A percentile compares a stretch with the other conserved stretches of the same genome.
Conservation (phyloP, 1,140 invertebrate species). For the Paracyclopina nana region DNA sequence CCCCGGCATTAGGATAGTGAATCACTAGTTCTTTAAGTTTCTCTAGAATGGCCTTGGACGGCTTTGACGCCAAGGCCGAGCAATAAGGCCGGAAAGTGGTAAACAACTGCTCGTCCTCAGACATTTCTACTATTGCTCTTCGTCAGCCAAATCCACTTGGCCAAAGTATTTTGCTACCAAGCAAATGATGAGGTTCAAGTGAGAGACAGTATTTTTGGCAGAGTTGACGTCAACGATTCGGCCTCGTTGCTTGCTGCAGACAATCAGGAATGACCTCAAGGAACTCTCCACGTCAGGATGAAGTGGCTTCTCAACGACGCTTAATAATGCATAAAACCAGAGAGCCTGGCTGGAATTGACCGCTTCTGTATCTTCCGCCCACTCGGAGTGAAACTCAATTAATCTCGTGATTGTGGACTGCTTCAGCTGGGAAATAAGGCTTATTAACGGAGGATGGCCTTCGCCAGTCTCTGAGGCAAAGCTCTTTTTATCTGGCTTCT, state of each 20-base stretch:
- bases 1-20: background rate
- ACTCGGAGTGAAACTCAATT: background rate
- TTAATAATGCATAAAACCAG: slow-evolving; percentile 2
- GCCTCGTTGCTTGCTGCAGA: background rate
- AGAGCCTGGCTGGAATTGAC: background rate
- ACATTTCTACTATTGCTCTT: background rate
- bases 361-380: background rate
- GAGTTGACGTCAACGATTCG: background rate
- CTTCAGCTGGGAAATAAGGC: background rate
- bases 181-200: slow-evolving; percentile 8
- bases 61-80: background rate
- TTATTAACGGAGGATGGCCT: background rate
- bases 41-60: background rate
- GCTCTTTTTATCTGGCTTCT: background rate
- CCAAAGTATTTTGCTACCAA: slow-evolving; percentile 12
- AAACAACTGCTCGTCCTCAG: background rate
- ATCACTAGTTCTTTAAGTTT: slow-evolving; percentile 1
- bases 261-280: background rate
- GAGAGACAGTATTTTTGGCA: background rate
- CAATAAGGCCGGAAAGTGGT: slow-evolving; percentile 2
- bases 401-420: background rate
- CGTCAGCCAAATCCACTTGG: slow-evolving; percentile 5
- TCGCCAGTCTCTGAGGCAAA: no score
- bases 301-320: slow-evolving; percentile 5
- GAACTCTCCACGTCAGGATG: slow-evolving; percentile 7